A percentile compares a stretch with the other conserved stretches of the same genome.
Conservation (phyloP, 2,797 vertebrate genomes). For the Sebastes baramenuke region DNA sequence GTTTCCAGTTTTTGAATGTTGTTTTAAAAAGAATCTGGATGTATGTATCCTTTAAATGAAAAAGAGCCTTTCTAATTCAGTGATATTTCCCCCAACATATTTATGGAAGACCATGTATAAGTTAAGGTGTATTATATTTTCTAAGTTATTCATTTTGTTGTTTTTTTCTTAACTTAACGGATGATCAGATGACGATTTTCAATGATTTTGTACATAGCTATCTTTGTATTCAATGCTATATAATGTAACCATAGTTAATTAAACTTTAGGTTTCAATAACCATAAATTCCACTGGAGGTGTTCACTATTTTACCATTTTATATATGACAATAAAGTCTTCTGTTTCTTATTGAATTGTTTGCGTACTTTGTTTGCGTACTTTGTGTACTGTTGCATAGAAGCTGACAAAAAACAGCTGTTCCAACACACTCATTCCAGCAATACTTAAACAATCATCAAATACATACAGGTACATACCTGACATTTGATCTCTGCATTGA, state of each 20-base stretch:
- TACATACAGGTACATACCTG: too few species aligned
- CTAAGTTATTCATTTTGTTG: background rate
- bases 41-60: background rate
- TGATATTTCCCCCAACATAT: background rate
- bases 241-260: fast-evolving
- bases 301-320: background rate
- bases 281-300: background rate
- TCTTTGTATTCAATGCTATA: too few species aligned
- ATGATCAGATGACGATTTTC: background rate
- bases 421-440: too few species aligned
- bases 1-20: background rate
- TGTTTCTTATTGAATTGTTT: background rate
- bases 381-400: too few species aligned
- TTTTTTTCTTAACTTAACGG: background rate
- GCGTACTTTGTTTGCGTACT: too few species aligned
- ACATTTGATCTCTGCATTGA: too few species aligned
- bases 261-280: background rate
- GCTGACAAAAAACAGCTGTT: too few species aligned
- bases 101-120: background rate
- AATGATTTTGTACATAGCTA: background rate
- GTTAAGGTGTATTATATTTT: background rate
- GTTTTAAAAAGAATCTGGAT: background rate
- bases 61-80: background rate
- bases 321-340: background rate
- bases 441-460: too few species aligned